A percentile compares a stretch with the other conserved stretches of the same genome.
Evolutionary conservation across 1,140 invertebrate species (phyloP).

Genomic region (Lineus longissimus): DNA sequence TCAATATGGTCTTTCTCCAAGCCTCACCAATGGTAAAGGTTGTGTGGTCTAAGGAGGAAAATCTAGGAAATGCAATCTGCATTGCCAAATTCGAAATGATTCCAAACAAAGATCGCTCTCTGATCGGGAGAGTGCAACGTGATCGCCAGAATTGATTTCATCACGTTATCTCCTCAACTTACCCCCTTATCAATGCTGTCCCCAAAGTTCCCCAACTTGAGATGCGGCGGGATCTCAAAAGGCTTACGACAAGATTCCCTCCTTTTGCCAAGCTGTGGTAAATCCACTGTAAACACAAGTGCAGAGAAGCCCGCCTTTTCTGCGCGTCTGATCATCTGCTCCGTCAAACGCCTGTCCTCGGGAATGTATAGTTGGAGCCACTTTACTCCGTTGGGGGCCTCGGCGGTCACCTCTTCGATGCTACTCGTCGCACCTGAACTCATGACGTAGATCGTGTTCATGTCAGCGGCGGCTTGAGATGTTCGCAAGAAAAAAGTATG

Average conservation of each 20-base stretch:
- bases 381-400: constrained; percentile 65
- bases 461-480: constrained; percentile 73
- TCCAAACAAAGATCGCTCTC: no score
- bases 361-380: constrained; percentile 61
- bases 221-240: constrained; percentile 75
- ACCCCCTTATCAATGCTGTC: no score
- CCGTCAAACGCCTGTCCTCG: constrained; percentile 72
- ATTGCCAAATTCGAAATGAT: no score
- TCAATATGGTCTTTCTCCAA: no score
- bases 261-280: constrained; percentile 77
- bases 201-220: constrained; percentile 59
- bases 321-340: constrained; percentile 70
- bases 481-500: no score
- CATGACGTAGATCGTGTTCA: constrained; percentile 73
- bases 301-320: constrained; percentile 83
- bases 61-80: no score
- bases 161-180: no score
- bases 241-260: constrained; percentile 77
- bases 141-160: no score
- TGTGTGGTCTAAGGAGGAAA: no score
- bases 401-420: constrained; percentile 79
- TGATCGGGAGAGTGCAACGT: no score
- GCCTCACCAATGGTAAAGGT: no score
- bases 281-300: constrained; percentile 85
- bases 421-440: constrained; percentile 83